Conservation (phyloP, 2,113 vertebrate species). For the Indicator maculatus region DNA sequence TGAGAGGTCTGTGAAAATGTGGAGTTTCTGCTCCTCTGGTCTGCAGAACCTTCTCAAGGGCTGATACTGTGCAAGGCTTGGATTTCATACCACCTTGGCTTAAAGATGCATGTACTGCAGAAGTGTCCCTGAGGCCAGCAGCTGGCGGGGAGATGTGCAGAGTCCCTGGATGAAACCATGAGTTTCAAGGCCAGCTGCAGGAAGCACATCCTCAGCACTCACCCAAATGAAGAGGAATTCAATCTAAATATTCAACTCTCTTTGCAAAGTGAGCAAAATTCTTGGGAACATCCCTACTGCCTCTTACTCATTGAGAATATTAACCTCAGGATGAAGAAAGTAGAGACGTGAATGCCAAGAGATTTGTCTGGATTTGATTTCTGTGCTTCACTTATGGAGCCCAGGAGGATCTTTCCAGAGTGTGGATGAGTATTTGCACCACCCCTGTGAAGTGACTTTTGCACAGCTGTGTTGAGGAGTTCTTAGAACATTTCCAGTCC, state of each 20-base stretch:
- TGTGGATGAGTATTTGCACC: background rate
- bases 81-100: background rate
- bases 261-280: background rate
- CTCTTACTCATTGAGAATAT: background rate
- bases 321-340: background rate
- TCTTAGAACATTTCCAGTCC: background rate
- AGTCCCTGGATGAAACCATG: background rate
- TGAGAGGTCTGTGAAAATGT: background rate
- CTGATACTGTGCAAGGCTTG: fast-evolving
- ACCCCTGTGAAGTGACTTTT: background rate
- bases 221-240: background rate
- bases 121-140: background rate
- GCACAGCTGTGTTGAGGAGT: fast-evolving
- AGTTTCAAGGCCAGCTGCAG: background rate
- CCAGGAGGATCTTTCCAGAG: background rate
- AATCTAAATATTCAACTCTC: background rate
- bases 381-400: background rate
- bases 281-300: background rate
- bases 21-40: background rate
- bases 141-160: background rate
- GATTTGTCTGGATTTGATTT: background rate
- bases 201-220: background rate
- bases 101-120: background rate
- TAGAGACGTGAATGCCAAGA: background rate
- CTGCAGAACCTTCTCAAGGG: background rate